A percentile compares a stretch with the other conserved stretches of the same genome.
phyloP scores from a whole-genome alignment of 2,797 vertebrate genomes.

The Syngnathus acus region DNA sequence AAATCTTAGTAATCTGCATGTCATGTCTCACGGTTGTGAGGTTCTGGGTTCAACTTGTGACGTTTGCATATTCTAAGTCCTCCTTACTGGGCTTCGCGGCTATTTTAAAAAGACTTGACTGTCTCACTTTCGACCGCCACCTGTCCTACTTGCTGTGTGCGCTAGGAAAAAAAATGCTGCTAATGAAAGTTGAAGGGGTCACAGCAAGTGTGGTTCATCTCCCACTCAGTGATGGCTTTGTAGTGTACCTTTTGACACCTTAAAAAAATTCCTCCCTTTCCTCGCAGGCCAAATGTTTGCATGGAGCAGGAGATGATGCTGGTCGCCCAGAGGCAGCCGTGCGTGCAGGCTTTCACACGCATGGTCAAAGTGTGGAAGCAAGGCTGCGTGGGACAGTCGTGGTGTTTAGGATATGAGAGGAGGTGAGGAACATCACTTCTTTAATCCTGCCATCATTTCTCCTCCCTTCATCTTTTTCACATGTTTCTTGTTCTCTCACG shows the following conservation, averaged over 20 bases:
- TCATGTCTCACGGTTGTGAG: too few species aligned
- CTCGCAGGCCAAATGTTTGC: conserved; percentile 86
- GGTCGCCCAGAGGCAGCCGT: conserved; percentile 81
- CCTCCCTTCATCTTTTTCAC: conserved; percentile 26
- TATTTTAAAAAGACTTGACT: background rate
- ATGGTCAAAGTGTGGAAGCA: conserved; percentile 80
- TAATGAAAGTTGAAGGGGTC: background rate
- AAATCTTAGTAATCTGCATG: too few species aligned
- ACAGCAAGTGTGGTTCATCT: background rate
- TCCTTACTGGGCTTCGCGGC: background rate
- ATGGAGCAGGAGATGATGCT: conserved; percentile 71
- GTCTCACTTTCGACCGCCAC: background rate
- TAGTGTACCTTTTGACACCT: too few species aligned
- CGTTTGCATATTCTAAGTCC: background rate
- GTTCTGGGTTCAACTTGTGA: too few species aligned
- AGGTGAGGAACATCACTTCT: conserved; percentile 68
- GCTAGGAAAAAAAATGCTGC: background rate
- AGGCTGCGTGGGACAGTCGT: conserved; percentile 72
- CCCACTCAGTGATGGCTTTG: too few species aligned
- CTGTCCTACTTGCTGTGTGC: background rate
- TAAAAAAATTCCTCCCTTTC: too few species aligned
- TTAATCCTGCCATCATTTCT: conserved; percentile 9
- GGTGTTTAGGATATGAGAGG: conserved; percentile 81
- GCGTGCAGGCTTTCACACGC: conserved; percentile 75
- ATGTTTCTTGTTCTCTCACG: conserved; percentile 16